These are phyloP conservation scores for Pissodes strobi DNA, from an alignment of 1,140 invertebrate genomes.

Conservation along the genomic window DNA sequence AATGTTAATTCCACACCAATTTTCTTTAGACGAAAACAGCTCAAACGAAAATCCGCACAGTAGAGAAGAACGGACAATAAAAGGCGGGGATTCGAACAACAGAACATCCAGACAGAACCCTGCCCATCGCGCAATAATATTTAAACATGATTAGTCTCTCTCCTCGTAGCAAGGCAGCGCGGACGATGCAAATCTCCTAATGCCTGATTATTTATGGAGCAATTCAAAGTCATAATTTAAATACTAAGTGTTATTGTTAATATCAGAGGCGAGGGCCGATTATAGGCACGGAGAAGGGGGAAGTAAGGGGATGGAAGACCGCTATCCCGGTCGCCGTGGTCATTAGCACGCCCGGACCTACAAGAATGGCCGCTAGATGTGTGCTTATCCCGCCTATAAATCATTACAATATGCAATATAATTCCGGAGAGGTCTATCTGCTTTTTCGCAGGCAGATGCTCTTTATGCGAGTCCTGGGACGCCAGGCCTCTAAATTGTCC, in stretches of 20 bases:
- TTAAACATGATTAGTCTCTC: slow-evolving; percentile 54
- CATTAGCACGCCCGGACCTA: slow-evolving; percentile 56
- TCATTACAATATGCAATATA: slow-evolving; percentile 59
- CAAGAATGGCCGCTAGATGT: slow-evolving; percentile 56
- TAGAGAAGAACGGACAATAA: slow-evolving; percentile 37
- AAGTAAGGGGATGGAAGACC: slow-evolving; percentile 45
- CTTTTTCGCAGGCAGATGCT: slow-evolving; percentile 57
- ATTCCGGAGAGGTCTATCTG: slow-evolving; percentile 57
- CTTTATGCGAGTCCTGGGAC: slow-evolving; percentile 49
- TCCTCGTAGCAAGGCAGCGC: slow-evolving; percentile 29
- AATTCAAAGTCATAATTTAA: slow-evolving; percentile 58
- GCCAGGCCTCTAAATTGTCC: slow-evolving; percentile 33
- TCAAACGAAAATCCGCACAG: slow-evolving; percentile 22
- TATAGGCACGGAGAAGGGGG: slow-evolving; percentile 35
- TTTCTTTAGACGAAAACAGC: too few species aligned
- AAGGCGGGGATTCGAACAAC: slow-evolving; percentile 35
- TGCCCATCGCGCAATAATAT: slow-evolving; percentile 50
- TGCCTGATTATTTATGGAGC: slow-evolving; percentile 56
- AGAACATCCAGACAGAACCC: slow-evolving; percentile 37
- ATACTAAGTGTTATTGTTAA: slow-evolving; percentile 58
- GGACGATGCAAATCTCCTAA: slow-evolving; percentile 55
- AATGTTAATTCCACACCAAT: too few species aligned
- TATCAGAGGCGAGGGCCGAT: slow-evolving; percentile 55
- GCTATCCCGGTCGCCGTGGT: slow-evolving; percentile 55
- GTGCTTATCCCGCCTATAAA: slow-evolving; percentile 57